Percentiles rank a stretch among this genome's conserved stretches.
phyloP scores from a whole-genome alignment of 2,113 vertebrate species.

The Erpornis zantholeuca region DNA sequence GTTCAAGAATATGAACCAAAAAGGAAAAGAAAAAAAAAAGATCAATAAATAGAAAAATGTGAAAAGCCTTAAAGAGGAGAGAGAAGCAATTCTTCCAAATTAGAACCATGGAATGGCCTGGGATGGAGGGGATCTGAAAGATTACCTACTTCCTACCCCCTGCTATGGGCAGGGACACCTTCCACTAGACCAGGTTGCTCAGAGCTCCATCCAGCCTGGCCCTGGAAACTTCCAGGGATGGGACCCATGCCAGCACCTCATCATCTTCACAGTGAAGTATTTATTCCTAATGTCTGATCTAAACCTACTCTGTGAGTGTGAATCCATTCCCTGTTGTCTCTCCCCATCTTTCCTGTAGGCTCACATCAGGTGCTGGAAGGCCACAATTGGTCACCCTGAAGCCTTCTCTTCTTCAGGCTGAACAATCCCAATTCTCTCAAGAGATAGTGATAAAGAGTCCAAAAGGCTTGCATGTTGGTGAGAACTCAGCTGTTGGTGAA shows the following conservation, averaged over 20 bases:
- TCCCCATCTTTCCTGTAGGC: not conserved
- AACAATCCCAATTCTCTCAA: not conserved
- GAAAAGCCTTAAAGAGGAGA: not conserved
- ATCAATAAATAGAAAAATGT: not conserved
- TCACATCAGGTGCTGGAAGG: not conserved
- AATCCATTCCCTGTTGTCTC: not conserved
- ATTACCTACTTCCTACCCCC: not conserved
- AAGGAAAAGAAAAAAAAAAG: not conserved
- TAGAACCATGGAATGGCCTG: not conserved
- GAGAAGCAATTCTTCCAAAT: not conserved
- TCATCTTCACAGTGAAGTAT: not conserved
- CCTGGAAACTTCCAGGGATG: not conserved
- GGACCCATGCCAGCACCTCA: not conserved
- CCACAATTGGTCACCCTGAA: not conserved
- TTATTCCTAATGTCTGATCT: not conserved
- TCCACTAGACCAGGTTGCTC: not conserved
- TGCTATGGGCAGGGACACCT: not conserved
- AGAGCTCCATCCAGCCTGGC: not conserved
- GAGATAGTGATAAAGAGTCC: not conserved
- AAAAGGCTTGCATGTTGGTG: not conserved
- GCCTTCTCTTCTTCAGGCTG: not conserved
- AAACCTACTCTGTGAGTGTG: not conserved
- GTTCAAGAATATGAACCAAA: not conserved
- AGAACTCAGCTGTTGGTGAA: not conserved
- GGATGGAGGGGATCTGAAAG: not conserved